phyloP scores from a whole-genome alignment of 2,113 vertebrate genomes.

The Rallus limicola region DNA sequence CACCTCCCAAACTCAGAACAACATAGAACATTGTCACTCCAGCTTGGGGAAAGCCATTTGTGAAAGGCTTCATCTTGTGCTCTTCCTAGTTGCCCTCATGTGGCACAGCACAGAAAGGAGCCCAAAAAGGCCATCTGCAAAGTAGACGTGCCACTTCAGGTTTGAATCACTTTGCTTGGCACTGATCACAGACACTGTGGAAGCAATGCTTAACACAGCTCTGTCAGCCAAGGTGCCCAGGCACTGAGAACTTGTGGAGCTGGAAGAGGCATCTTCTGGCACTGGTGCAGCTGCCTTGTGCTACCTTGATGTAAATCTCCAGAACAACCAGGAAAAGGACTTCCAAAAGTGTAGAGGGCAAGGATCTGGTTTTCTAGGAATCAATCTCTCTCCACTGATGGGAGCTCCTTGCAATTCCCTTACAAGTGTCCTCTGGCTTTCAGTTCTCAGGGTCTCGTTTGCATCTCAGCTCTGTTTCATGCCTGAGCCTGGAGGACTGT shows the following conservation, averaged over 20 bases:
- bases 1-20: neutral
- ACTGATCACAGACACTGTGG: neutral
- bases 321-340: neutral
- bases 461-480: neutral
- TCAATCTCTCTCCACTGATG: neutral
- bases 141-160: neutral
- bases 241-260: neutral
- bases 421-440: neutral
- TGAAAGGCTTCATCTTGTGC: neutral
- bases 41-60: neutral
- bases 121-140: neutral
- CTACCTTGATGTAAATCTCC: neutral
- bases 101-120: neutral
- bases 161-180: neutral
- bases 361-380: neutral
- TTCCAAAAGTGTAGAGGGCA: neutral
- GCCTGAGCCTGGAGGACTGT: neutral
- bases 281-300: neutral
- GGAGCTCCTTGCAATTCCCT: neutral
- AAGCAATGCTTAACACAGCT: neutral
- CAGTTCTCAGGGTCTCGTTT: neutral
- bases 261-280: neutral
- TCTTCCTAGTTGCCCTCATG: neutral
- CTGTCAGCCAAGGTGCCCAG: neutral
- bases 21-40: neutral